Conservation (phyloP, 2,113 vertebrate species). For the Larimichthys polyactis region DNA sequence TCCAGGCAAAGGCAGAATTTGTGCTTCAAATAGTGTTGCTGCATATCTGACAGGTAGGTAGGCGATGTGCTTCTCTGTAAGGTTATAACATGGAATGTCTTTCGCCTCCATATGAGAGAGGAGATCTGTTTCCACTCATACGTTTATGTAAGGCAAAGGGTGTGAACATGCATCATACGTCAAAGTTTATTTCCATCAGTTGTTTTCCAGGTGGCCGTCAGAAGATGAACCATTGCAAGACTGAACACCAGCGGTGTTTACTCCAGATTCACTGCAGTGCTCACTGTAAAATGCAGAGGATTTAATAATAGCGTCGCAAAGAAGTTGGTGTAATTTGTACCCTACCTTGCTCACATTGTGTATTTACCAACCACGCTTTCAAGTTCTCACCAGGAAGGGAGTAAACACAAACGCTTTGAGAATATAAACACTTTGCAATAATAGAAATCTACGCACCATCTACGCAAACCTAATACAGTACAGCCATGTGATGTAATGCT, state of each 20-base stretch:
- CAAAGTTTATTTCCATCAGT: no score
- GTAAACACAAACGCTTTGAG: not conserved
- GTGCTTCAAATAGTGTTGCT: not conserved
- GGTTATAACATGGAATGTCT: not conserved
- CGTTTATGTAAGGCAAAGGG: no score
- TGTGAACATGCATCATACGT: no score
- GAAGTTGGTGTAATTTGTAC: not conserved
- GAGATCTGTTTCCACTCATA: not conserved
- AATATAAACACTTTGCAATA: not conserved
- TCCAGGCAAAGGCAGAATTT: not conserved
- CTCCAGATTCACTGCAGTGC: not conserved
- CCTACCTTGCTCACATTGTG: not conserved
- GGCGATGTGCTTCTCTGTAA: not conserved
- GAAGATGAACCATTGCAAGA: not conserved
- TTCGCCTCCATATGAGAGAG: not conserved
- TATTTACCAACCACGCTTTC: not conserved
- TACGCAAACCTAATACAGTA: not conserved
- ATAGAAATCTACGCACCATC: not conserved
- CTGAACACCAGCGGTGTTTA: not conserved
- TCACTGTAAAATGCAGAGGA: not conserved
- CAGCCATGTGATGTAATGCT: no score
- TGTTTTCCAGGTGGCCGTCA: not conserved
- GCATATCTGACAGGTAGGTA: not conserved
- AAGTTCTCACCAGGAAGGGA: not conserved
- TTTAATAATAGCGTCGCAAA: not conserved